Conservation (phyloP, 2,113 vertebrate species). For the Urocynchramus pylzowi region DNA sequence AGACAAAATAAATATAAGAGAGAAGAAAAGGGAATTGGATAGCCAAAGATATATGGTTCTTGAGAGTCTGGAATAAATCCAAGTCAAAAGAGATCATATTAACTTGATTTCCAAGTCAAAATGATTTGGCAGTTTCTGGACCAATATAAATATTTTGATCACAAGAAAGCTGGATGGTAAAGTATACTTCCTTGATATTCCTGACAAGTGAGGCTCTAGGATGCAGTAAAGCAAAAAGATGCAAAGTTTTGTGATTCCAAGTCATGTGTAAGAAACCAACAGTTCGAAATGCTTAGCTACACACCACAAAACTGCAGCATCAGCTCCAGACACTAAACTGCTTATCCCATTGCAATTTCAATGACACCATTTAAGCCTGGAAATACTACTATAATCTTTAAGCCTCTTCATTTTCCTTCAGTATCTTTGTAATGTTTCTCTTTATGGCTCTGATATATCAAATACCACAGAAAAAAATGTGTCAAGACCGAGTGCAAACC, state of each 20-base stretch:
- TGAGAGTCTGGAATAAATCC: background rate
- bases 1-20: background rate
- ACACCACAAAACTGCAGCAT: background rate
- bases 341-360: background rate
- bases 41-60: background rate
- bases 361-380: background rate
- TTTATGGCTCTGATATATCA: background rate
- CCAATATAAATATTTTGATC: background rate
- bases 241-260: background rate
- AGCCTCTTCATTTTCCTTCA: background rate
- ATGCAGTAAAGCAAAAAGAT: background rate
- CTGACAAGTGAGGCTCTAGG: background rate
- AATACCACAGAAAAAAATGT: background rate
- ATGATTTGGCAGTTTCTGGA: background rate
- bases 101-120: background rate
- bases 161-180: background rate
- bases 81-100: background rate
- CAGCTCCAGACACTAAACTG: background rate
- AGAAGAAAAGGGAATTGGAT: background rate
- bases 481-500: fast-evolving
- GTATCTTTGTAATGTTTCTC: background rate
- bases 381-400: background rate
- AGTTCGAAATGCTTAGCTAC: background rate
- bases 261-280: background rate
- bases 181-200: background rate